Conservation (phyloP, 2,888 invertebrate genomes). For the Pemphredon lugubris region DNA sequence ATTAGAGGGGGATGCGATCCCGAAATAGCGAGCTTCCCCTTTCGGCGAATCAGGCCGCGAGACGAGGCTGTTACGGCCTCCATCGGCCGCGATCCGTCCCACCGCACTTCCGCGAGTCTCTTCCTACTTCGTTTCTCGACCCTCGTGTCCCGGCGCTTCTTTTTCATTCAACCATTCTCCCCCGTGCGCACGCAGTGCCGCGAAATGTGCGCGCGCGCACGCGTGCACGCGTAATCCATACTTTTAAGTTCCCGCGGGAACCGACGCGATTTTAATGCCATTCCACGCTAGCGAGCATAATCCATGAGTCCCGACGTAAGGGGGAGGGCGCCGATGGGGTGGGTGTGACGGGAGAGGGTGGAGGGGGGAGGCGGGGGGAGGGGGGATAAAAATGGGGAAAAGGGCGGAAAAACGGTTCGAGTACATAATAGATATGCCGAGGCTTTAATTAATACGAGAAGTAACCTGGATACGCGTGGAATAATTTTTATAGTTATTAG, state of each 20-base stretch:
- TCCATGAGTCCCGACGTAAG: conserved; percentile 40
- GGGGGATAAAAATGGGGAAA: not conserved
- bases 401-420: conserved; percentile 11
- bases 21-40: conserved; percentile 20
- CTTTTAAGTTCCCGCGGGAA: conserved; percentile 59
- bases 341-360: not conserved
- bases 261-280: conserved; percentile 44
- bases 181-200: conserved; percentile 21
- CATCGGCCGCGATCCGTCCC: no score
- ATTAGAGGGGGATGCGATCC: conserved; percentile 6
- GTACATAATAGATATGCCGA: conserved; percentile 3
- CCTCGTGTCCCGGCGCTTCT: conserved; percentile 11
- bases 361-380: not conserved
- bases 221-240: conserved; percentile 66
- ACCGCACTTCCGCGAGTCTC: conserved; percentile 21
- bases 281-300: conserved; percentile 47
- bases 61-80: no score
- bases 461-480: not conserved
- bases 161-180: conserved; percentile 10
- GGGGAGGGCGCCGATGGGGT: not conserved
- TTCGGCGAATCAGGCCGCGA: conserved; percentile 9
- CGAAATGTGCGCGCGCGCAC: conserved; percentile 69
- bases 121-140: not conserved
- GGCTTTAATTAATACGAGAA: conserved; percentile 25
- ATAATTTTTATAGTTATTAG: not conserved